Evolutionary conservation across 2,113 vertebrate species (phyloP), one percentile per base, ranked within the genome.

Genomic region (Irena cyanogastra): DNA sequence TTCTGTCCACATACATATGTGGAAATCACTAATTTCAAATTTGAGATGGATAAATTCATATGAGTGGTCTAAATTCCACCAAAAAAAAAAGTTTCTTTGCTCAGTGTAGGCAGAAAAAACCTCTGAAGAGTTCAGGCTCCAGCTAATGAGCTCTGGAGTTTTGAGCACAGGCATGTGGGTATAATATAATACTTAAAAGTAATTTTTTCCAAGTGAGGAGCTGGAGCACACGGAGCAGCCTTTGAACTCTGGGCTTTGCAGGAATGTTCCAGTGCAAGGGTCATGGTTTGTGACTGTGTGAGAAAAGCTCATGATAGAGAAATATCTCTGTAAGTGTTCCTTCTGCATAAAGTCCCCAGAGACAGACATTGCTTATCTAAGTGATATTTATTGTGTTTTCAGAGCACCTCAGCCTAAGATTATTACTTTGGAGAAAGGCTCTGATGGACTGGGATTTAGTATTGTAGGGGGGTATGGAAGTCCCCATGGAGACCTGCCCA

Each of bases 381-480:
- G 96, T 96, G 77, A 79, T 95, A 53, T 97, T 97, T 96, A 57
- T 97, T 98, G 97, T 98, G 96, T 97, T 98, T 98, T 95, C 98
- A 99, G 99, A 96, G 97, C 97, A 72, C 98, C 98, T 54, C 97
- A 98, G 69, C 98, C 98, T 90, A 98, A 98, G 96, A 98, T 97
- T 95, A 99, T 99, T 97, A 97, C 97, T 88, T 98, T 99, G 98
- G 99, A 99, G 97, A 99, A 99, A 98, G 99, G 99, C 71, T 98
- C 98, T n/a, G 99, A 99, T 94, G 99, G 99, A 61, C 98, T 99
- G 74, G 99, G 99, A 96, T 99, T 99, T 98, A 99, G 99, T 97
- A 99, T 99, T 92, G 99, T 99, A 19, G 99, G 99, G 23, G 99
- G 99, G 22, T 99, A 98, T 60, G 99, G 99, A 85, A 99, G 99